These are phyloP conservation scores for Sarcophaga peregrina DNA, from an alignment of 1,140 invertebrate genomes.

Conservation along the genomic window DNA sequence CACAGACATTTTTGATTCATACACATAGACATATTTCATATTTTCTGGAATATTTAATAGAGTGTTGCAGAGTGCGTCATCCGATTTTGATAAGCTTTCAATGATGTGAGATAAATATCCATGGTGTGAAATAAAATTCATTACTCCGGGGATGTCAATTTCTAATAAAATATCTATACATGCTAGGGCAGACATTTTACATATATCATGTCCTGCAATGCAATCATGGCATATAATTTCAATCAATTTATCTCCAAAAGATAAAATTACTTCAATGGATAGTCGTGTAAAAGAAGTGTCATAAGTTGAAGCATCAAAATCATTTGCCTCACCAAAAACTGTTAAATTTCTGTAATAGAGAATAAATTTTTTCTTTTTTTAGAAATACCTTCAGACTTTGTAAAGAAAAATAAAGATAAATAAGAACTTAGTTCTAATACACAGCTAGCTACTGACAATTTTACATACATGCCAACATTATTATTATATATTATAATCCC, in stretches of 20 bases:
- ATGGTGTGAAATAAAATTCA: slow-evolving; percentile 78
- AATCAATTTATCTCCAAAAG: slow-evolving; percentile 84
- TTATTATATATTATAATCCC: too few relatives aligned
- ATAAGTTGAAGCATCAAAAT: slow-evolving; percentile 44
- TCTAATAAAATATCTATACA: slow-evolving; percentile 83
- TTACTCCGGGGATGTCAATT: slow-evolving; percentile 78
- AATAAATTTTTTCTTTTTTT: too few relatives aligned
- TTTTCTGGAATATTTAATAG: slow-evolving; percentile 77
- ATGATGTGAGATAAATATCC: slow-evolving; percentile 88
- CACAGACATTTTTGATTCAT: slow-evolving; percentile 88
- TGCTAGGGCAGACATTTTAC: slow-evolving; percentile 86
- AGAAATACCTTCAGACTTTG: too few relatives aligned
- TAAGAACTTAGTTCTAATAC: too few relatives aligned
- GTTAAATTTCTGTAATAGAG: slow-evolving; percentile 67
- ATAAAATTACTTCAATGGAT: slow-evolving; percentile 71
- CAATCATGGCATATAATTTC: slow-evolving; percentile 87
- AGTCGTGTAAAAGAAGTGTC: slow-evolving; percentile 49
- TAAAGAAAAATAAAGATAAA: too few relatives aligned
- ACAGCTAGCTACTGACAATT: too few relatives aligned
- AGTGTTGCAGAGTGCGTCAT: slow-evolving; percentile 76
- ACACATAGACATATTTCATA: slow-evolving; percentile 84
- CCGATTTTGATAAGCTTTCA: slow-evolving; percentile 81
- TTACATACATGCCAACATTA: too few relatives aligned
- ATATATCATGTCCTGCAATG: slow-evolving; percentile 88
- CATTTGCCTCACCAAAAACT: slow-evolving; percentile 69